A percentile compares a stretch with the other conserved stretches of the same genome.
phyloP scores from a whole-genome alignment of 1,140 invertebrate genomes.

The Philopotamus ludificatus region DNA sequence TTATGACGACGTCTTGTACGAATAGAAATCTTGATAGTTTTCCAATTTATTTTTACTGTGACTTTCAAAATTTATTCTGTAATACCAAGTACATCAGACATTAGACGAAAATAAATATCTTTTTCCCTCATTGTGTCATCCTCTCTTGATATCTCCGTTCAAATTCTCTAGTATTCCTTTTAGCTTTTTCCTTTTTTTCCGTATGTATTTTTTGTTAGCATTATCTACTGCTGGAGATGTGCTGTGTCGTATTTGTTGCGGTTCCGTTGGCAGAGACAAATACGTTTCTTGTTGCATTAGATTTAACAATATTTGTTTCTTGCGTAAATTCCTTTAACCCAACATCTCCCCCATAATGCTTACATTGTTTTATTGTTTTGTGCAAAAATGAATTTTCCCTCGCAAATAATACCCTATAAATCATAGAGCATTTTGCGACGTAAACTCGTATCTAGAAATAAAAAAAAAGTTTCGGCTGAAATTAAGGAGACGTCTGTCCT shows the following conservation, averaged over 20 bases:
- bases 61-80: too few species aligned
- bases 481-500: not conserved
- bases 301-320: conserved; percentile 4
- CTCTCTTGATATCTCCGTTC: not conserved
- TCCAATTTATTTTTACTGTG: too few species aligned
- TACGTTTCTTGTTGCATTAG: conserved; percentile 19
- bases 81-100: too few species aligned
- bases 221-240: not conserved
- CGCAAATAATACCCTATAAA: too few species aligned
- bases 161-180: not conserved
- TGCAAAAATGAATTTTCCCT: too few species aligned
- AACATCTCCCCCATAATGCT: not conserved
- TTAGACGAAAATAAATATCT: conserved; percentile 25
- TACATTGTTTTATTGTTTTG: too few species aligned
- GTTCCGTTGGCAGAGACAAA: conserved; percentile 1
- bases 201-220: not conserved
- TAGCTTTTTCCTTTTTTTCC: not conserved
- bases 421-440: not conserved
- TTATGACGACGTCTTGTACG: too few species aligned
- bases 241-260: not conserved
- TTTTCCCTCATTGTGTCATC: conserved; percentile 2
- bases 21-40: too few species aligned
- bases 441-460: not conserved
- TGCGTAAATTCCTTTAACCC: conserved; percentile 6
- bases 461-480: not conserved